Base-by-base conservation (phyloP, 2,113 vertebrate species). In the Opisthocomus hoazin region DNA sequence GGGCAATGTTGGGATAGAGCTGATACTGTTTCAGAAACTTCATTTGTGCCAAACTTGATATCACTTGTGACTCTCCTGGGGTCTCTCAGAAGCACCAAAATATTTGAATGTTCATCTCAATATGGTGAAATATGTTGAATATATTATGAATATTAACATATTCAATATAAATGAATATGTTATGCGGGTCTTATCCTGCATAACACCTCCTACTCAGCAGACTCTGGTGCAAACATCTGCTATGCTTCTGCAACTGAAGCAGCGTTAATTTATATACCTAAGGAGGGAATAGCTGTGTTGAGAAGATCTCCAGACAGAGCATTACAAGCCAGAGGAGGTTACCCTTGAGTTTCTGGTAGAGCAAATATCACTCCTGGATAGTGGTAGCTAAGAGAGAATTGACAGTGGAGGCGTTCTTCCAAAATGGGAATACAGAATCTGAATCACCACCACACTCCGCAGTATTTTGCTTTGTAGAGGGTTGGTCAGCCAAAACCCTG, bases 11-110 rank as follows among this genome's bases (percentile, higher is more conserved):
- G 84, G 84, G 48, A 73, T 91, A 83, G 85, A 80, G 75, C 63
- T 82, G 37, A 64, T 85, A 46, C 51, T 87, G 51, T 74, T 92
- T 90, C 81, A 81, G 88, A 51, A 75, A n/a, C 63, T 32, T 34
- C 9, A 29, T 43, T 79, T 54, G 27, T 76, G 57, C 36, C 27
- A 27, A 81, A 43, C 30, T 92, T 85, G 71, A 2, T 84, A 54
- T 27, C 0, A 1, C 66, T 50, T 51, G 34, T 68, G 69, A 22
- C 65, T 74, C 73, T 95, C 18, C 18, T 61, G 43, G 9, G 51
- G 30, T 81, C 27, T 78, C 39, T 71, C 15, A 46, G 39, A 74
- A 78, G 26, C 84, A 81, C 23, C 43, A 57, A 36, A 89, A 58
- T 41, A 53, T 68, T 82, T 82, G 56, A 34, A 45, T 2, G 1